phyloP scores from a whole-genome alignment of 2,113 vertebrate species.

The Echinops telfairi region DNA sequence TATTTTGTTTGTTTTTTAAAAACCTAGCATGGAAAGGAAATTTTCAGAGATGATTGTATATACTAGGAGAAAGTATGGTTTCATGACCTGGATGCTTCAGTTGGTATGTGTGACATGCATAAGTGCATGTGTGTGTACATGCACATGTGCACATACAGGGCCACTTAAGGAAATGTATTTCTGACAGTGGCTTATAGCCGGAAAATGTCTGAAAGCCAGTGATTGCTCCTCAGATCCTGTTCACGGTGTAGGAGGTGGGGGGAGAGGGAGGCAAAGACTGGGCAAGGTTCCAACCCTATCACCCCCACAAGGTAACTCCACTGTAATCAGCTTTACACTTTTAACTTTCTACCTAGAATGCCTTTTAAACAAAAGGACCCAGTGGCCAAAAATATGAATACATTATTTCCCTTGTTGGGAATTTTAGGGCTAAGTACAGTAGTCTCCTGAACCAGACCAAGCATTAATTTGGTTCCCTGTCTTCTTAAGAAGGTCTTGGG shows the following conservation, averaged over 20 bases:
- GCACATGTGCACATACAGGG: background rate
- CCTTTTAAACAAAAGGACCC: slow-evolving; percentile 68
- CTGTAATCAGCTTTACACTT: slow-evolving; percentile 72
- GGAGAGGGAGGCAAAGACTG: background rate
- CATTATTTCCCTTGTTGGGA: slow-evolving; percentile 41
- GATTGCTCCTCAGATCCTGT: slow-evolving; percentile 59
- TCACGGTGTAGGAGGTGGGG: slow-evolving; percentile 15
- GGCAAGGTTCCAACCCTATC: slow-evolving; percentile 62
- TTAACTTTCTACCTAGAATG: slow-evolving; percentile 59
- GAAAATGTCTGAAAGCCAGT: slow-evolving; percentile 72
- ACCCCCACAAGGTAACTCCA: slow-evolving; percentile 41
- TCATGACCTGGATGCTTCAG: background rate
- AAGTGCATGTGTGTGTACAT: background rate
- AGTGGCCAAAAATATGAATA: slow-evolving; percentile 58
- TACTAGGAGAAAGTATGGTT: background rate
- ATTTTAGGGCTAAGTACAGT: slow-evolving; percentile 51
- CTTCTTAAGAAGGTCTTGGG: background rate
- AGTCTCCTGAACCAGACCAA: slow-evolving; percentile 1
- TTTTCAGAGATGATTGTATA: background rate
- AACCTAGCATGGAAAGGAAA: slow-evolving; percentile 9
- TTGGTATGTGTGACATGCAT: no score
- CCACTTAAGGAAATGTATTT: slow-evolving; percentile 58
- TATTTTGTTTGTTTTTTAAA: background rate
- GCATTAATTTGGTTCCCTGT: slow-evolving; percentile 61
- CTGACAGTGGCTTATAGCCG: slow-evolving; percentile 45